These are phyloP conservation scores for Himalopsyche anomala DNA, from an alignment of 2,888 invertebrate genomes.

Conservation along the genomic window DNA sequence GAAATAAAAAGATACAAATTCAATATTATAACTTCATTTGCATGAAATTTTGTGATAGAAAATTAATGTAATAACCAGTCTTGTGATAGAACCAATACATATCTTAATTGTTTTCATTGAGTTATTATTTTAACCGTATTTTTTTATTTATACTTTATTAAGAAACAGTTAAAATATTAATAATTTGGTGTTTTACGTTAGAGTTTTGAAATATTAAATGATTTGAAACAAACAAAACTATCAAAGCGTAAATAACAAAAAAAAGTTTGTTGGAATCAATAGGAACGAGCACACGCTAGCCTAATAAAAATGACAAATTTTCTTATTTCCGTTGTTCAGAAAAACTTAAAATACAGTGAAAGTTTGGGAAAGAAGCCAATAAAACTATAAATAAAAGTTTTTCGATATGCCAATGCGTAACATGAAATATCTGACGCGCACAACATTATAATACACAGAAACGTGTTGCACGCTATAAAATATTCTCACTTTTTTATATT, in stretches of 20 bases:
- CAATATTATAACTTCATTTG: no score
- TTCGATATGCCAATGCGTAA: conserved; percentile 56
- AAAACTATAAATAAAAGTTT: conserved; percentile 65
- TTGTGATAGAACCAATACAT: no score
- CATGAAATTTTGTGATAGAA: no score
- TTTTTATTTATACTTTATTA: no score
- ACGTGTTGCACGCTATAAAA: conserved; percentile 45
- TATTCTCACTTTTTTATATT: conserved; percentile 10
- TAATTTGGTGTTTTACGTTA: no score
- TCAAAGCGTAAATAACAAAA: neutral
- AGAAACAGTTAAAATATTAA: no score
- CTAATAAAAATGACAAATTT: conserved; percentile 36
- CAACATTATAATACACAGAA: conserved; percentile 36
- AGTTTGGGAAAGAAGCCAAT: conserved; percentile 60
- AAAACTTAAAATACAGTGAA: conserved; percentile 59
- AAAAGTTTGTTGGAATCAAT: neutral
- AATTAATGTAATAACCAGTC: no score
- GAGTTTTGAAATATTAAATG: no score
- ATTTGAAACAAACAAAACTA: no score
- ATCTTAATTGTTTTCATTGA: no score
- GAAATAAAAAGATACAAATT: no score
- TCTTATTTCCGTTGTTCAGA: conserved; percentile 39
- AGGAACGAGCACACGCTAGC: neutral
- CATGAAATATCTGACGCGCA: conserved; percentile 48
- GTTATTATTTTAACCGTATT: no score